These are phyloP conservation scores for Halcyon smyrnensis DNA, from an alignment of 2,797 vertebrate genomes.

Conservation along the genomic window DNA sequence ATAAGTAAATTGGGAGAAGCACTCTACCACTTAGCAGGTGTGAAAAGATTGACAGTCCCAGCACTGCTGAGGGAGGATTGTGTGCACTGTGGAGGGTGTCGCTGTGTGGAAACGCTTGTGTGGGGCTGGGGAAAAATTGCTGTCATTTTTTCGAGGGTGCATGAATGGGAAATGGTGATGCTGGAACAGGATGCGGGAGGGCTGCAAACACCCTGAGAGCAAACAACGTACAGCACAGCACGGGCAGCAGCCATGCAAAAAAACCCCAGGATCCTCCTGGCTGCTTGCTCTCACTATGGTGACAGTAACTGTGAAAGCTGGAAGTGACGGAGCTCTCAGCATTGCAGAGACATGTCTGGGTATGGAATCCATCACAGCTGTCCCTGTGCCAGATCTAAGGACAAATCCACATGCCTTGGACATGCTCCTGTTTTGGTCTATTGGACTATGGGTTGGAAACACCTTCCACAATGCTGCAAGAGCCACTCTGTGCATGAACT, in stretches of 20 bases:
- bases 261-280: background rate
- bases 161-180: background rate
- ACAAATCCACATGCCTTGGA: background rate
- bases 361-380: background rate
- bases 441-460: background rate
- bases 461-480: background rate
- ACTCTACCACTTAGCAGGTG: conserved; percentile 70
- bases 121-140: background rate
- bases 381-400: background rate
- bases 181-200: background rate
- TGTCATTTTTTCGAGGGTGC: rapidly evolving
- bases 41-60: conserved; percentile 58
- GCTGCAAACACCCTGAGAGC: background rate
- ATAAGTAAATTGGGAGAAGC: conserved; percentile 73
- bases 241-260: rapidly evolving
- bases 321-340: background rate
- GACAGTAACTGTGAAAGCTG: background rate
- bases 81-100: background rate
- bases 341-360: background rate
- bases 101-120: background rate
- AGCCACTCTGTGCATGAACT: background rate
- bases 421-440: background rate
- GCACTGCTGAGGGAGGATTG: background rate
- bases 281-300: background rate
- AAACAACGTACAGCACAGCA: background rate